A percentile compares a stretch with the other conserved stretches of the same genome.
Evolutionary conservation across 2,888 invertebrate genomes (phyloP).

Genomic region (Choristoneura rosaceana): DNA sequence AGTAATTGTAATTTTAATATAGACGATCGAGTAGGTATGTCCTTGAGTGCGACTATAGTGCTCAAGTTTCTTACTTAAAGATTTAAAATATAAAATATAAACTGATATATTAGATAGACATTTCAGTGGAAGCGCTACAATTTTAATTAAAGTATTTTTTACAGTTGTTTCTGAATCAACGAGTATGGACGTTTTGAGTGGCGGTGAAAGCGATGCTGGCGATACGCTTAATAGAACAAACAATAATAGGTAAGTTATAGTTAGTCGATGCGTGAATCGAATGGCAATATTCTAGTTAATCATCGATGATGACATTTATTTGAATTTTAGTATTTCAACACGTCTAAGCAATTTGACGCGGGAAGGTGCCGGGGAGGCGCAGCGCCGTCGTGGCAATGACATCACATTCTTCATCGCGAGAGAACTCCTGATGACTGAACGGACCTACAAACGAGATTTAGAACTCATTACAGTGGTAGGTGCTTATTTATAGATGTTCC

Average conservation of each 20-base stretch:
- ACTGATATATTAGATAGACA: too few species aligned
- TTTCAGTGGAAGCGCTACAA: neutral
- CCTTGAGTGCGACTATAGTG: too few species aligned
- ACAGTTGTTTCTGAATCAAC: slow-evolving; percentile 77
- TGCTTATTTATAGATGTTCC: slow-evolving; percentile 43
- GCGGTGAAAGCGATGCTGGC: slow-evolving; percentile 80
- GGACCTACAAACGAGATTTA: slow-evolving; percentile 97
- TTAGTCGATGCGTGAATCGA: neutral
- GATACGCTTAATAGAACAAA: slow-evolving; percentile 77
- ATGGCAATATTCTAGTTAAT: neutral
- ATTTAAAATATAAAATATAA: too few species aligned
- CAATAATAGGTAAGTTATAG: slow-evolving; percentile 73
- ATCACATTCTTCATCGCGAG: slow-evolving; percentile 92
- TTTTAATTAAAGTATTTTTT: slow-evolving; percentile 40
- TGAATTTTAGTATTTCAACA: slow-evolving; percentile 67
- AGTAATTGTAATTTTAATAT: too few species aligned
- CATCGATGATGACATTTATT: neutral
- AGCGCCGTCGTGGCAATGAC: slow-evolving; percentile 63
- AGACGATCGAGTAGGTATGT: too few species aligned
- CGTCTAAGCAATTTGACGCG: slow-evolving; percentile 58
- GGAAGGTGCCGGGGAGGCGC: slow-evolving; percentile 58
- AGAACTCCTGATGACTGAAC: slow-evolving; percentile 97
- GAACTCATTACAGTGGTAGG: slow-evolving; percentile 95
- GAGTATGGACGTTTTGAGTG: slow-evolving; percentile 81
- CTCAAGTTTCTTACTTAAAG: too few species aligned